These are phyloP conservation scores for Metopolophium dirhodum DNA, from an alignment of 1,140 invertebrate genomes.

Conservation along the genomic window DNA sequence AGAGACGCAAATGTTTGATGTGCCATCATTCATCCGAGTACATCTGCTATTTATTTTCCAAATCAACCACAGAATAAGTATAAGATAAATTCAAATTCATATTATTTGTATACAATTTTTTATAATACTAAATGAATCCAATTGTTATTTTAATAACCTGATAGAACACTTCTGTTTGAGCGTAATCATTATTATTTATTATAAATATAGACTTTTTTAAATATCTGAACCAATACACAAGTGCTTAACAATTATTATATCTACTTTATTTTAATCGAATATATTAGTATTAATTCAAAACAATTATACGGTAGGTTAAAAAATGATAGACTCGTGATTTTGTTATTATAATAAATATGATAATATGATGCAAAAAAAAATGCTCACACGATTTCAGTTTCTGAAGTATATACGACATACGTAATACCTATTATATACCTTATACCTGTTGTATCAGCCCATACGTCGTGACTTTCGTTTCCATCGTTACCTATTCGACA, in stretches of 20 bases:
- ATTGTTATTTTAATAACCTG: neutral
- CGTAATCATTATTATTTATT: too few species aligned
- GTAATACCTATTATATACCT: too few species aligned
- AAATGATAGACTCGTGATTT: neutral
- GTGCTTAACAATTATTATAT: too few species aligned
- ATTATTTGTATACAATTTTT: too few species aligned
- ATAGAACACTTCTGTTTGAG: neutral
- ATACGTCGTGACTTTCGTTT: too few species aligned
- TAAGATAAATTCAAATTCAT: too few species aligned
- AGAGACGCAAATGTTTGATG: neutral
- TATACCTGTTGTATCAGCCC: too few species aligned
- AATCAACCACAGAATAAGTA: neutral
- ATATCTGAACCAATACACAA: neutral
- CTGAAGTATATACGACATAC: neutral
- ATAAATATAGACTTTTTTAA: neutral
- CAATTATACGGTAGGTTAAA: neutral
- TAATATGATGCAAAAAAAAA: neutral
- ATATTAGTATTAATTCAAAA: neutral
- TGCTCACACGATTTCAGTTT: neutral
- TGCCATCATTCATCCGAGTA: neutral
- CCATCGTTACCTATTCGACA: too few species aligned
- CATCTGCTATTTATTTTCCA: neutral
- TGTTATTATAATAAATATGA: neutral
- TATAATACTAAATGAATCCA: neutral
- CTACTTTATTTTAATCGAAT: too few species aligned